These are phyloP conservation scores for Drosophila repletoides DNA, from an alignment of 1,140 invertebrate genomes.

Conservation along the genomic window DNA sequence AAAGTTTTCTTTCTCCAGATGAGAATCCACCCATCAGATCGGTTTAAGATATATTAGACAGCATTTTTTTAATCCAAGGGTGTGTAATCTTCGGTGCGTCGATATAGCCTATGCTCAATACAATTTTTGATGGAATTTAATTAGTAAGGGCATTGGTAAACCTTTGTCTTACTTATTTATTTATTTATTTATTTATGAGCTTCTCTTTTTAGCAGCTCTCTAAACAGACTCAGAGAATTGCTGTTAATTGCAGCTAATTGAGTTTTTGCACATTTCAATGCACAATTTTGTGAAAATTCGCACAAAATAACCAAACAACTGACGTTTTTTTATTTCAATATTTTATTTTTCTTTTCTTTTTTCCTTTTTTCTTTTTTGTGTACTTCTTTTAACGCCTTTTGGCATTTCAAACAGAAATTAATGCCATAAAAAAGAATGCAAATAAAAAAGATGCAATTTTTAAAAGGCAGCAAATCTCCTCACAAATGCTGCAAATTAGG, in stretches of 20 bases:
- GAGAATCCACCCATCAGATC: too few relatives aligned
- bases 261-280: slow-evolving; percentile 72
- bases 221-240: slow-evolving; percentile 32
- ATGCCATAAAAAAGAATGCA: slow-evolving; percentile 48
- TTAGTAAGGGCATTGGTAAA: too few relatives aligned
- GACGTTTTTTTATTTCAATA: not conserved
- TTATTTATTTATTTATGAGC: not conserved
- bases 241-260: slow-evolving; percentile 73
- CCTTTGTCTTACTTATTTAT: too few relatives aligned
- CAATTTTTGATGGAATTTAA: too few relatives aligned
- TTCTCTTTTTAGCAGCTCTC: slow-evolving; percentile 29
- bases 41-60: too few relatives aligned
- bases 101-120: too few relatives aligned
- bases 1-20: too few relatives aligned
- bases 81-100: too few relatives aligned
- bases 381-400: slow-evolving; percentile 33
- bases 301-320: slow-evolving; percentile 68
- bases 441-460: slow-evolving; percentile 62
- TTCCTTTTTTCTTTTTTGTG: not conserved
- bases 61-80: too few relatives aligned
- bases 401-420: slow-evolving; percentile 58
- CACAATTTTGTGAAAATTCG: slow-evolving; percentile 67
- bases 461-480: slow-evolving; percentile 42
- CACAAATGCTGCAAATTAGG: slow-evolving; percentile 71
- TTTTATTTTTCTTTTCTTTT: not conserved